phyloP scores from a whole-genome alignment of 2,888 invertebrate species.

The Sinhomidia bicolor region DNA sequence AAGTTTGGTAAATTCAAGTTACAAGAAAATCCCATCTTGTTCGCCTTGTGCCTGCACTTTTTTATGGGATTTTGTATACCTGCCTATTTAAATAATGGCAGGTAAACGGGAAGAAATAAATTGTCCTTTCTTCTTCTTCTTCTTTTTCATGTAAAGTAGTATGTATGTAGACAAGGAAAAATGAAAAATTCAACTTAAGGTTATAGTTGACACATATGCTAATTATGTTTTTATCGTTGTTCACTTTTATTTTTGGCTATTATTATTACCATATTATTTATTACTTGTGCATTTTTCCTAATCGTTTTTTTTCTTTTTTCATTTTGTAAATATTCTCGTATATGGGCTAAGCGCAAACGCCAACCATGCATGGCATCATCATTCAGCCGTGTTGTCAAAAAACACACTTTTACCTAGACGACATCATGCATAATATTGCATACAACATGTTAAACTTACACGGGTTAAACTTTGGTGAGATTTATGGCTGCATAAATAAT shows the following conservation, averaged over 20 bases:
- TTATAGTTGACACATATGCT: slow-evolving; percentile 8
- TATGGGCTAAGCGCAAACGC: neutral
- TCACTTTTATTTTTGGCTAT: no score
- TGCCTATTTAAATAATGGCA: neutral
- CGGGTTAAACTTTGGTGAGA: neutral
- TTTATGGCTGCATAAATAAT: slow-evolving; percentile 39
- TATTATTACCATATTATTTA: no score
- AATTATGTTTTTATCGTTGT: slow-evolving; percentile 35
- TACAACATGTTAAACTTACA: no score
- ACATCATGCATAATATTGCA: neutral
- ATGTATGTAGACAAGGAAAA: neutral
- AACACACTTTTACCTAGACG: neutral
- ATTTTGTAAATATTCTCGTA: neutral
- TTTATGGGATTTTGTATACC: neutral
- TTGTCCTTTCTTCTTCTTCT: neutral
- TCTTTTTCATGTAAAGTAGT: slow-evolving; percentile 21
- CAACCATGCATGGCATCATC: neutral
- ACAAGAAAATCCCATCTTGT: neutral
- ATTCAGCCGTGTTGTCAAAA: neutral
- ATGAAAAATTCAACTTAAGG: neutral
- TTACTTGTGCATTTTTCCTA: neutral
- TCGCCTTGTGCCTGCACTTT: neutral
- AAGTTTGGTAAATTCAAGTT: neutral
- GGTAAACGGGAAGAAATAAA: slow-evolving; percentile 16
- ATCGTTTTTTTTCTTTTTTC: neutral